Evolutionary conservation across 2,888 invertebrate genomes (phyloP).

Genomic region (Choristoneura rosaceana): DNA sequence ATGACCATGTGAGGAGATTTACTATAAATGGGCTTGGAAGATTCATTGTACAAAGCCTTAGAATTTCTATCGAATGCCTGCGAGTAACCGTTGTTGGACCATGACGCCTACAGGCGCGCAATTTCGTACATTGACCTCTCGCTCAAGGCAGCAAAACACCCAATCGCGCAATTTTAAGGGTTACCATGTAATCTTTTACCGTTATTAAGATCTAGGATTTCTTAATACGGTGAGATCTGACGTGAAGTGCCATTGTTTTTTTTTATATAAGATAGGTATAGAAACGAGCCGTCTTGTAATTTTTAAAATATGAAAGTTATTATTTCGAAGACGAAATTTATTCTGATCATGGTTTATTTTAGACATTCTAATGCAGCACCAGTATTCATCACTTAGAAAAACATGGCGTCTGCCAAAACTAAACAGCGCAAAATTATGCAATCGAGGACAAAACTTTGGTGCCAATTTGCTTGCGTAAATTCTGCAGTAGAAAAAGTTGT

Average conservation of each 20-base stretch:
- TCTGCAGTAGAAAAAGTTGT: not conserved
- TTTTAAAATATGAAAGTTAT: not conserved
- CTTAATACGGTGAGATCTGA: not conserved
- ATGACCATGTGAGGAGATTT: not conserved
- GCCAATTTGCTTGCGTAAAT: constrained; percentile 10
- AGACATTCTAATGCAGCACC: not conserved
- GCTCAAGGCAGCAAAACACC: constrained; percentile 26
- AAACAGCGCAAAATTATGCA: constrained; percentile 6
- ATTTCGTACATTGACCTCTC: constrained; percentile 46
- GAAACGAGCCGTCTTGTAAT: not conserved
- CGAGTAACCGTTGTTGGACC: constrained; percentile 22
- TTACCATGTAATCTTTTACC: constrained; percentile 8
- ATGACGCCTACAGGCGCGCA: constrained; percentile 29
- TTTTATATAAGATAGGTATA: no score
- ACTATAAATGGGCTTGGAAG: not conserved
- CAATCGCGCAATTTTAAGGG: constrained; percentile 13
- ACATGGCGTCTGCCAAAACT: constrained; percentile 12
- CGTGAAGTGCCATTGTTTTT: not conserved
- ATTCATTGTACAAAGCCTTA: constrained; percentile 3
- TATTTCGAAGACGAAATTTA: not conserved
- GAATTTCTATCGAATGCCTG: constrained; percentile 11
- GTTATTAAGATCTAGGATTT: not conserved
- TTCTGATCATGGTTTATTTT: not conserved
- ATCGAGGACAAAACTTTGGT: not conserved
- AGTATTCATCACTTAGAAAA: constrained; percentile 1